These are phyloP conservation scores for Mastacembelus armatus DNA, from an alignment of 2,797 vertebrate species.

Conservation along the genomic window DNA sequence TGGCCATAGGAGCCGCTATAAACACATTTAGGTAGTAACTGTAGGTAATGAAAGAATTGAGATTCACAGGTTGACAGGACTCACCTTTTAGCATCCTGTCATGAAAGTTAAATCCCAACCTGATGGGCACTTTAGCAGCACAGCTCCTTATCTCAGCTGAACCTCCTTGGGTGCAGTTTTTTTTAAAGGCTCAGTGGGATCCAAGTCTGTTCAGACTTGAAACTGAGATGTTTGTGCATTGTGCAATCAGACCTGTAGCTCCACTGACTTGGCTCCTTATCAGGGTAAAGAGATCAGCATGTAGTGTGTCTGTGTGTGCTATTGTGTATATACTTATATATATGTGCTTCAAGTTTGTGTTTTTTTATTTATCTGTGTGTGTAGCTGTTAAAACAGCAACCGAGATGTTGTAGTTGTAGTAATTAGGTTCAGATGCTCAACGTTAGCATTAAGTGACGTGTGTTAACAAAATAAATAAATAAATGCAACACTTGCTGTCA, in stretches of 20 bases:
- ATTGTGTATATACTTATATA: not conserved
- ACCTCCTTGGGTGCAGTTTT: slow-evolving; percentile 23
- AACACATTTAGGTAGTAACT: no score
- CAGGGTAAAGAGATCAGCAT: slow-evolving; percentile 24
- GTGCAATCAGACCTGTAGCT: slow-evolving; percentile 65
- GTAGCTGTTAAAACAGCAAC: not conserved
- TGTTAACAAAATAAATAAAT: slow-evolving; percentile 20
- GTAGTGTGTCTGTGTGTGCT: not conserved
- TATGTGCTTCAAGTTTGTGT: no score
- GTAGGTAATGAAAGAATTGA: no score
- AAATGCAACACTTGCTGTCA: slow-evolving; percentile 5
- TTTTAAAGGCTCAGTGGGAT: slow-evolving; percentile 11
- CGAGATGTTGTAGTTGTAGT: not conserved
- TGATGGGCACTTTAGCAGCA: not conserved
- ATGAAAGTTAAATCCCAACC: no score
- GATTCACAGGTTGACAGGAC: no score
- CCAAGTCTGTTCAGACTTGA: slow-evolving; percentile 78
- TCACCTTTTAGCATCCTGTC: no score
- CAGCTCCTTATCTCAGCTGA: slow-evolving; percentile 45
- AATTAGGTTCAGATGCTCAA: not conserved
- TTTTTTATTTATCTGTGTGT: not conserved
- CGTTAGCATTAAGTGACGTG: not conserved
- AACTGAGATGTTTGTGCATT: slow-evolving; percentile 68
- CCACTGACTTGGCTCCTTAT: slow-evolving; percentile 33
- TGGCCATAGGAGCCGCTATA: no score